These are phyloP conservation scores for Dendrolimus punctatus DNA, from an alignment of 1,140 invertebrate species.

Conservation along the genomic window DNA sequence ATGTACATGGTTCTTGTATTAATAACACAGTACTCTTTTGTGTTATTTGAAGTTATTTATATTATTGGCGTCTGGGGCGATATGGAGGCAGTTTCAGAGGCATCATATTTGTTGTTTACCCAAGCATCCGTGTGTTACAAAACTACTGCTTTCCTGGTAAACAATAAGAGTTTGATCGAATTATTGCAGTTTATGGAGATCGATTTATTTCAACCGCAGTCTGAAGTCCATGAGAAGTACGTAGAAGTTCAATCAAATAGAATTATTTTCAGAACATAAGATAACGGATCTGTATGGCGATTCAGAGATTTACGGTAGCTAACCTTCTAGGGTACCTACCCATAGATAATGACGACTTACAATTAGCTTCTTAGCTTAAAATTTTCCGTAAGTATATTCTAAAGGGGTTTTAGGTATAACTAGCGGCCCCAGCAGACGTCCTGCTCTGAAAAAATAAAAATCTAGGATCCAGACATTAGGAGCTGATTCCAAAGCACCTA, in stretches of 20 bases:
- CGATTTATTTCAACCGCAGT: constrained; percentile 32
- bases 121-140: constrained; percentile 54
- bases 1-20: constrained; percentile 31
- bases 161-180: constrained; percentile 26
- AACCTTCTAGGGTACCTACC: too few relatives aligned
- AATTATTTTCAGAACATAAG: too few relatives aligned
- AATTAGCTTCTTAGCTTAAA: too few relatives aligned
- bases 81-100: constrained; percentile 46
- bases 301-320: too few relatives aligned
- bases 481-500: too few relatives aligned
- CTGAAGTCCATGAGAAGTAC: constrained; percentile 37
- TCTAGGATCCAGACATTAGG: too few relatives aligned
- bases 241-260: constrained; percentile 7
- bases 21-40: constrained; percentile 40
- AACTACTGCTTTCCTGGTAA: constrained; percentile 35
- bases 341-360: too few relatives aligned
- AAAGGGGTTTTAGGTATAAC: too few relatives aligned
- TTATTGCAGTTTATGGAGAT: constrained; percentile 34
- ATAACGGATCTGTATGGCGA: too few relatives aligned
- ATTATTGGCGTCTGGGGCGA: constrained; percentile 45
- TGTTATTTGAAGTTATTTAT: constrained; percentile 49
- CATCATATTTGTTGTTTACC: constrained; percentile 48
- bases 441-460: too few relatives aligned
- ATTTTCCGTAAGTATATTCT: too few relatives aligned
- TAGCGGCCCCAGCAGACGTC: too few relatives aligned